Evolutionary conservation across 1,140 invertebrate species (phyloP).

Genomic region (Melipona quadrifasciata): DNA sequence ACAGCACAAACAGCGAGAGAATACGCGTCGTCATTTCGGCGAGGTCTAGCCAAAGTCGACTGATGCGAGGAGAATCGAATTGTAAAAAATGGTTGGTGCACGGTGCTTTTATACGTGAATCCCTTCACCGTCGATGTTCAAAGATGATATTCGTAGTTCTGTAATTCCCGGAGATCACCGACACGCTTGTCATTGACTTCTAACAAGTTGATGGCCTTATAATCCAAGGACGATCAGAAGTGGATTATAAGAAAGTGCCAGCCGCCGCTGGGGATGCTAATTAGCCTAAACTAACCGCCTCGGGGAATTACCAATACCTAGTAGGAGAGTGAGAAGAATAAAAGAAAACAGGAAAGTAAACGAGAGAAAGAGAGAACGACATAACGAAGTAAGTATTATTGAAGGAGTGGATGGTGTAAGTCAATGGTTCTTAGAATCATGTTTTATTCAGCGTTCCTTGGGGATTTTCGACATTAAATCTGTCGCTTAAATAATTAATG

Average conservation of each 20-base stretch:
- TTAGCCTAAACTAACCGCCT: neutral
- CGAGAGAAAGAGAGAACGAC: neutral
- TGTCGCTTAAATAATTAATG: neutral
- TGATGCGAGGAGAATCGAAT: constrained; percentile 14
- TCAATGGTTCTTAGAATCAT: neutral
- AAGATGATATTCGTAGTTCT: constrained; percentile 26
- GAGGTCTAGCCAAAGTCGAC: too few relatives aligned
- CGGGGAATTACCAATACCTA: constrained; percentile 4
- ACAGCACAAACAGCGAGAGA: neutral
- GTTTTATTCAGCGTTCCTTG: constrained; percentile 33
- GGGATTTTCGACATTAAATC: neutral
- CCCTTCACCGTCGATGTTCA: constrained; percentile 55
- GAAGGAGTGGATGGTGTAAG: too few relatives aligned
- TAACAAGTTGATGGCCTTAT: constrained; percentile 67
- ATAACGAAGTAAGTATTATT: neutral
- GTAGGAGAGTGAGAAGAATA: neutral
- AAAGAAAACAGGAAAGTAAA: neutral
- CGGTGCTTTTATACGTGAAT: constrained; percentile 61
- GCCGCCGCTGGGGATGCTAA: constrained; percentile 4
- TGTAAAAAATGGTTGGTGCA: neutral
- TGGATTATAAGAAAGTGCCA: constrained; percentile 19
- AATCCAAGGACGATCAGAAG: constrained; percentile 65
- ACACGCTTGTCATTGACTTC: constrained; percentile 32
- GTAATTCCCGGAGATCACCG: constrained; percentile 12
- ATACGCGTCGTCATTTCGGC: constrained; percentile 9